A percentile compares a stretch with the other conserved stretches of the same genome.
Evolutionary conservation across 2,888 invertebrate genomes (phyloP).

Genomic region (Nyleta sp.): DNA sequence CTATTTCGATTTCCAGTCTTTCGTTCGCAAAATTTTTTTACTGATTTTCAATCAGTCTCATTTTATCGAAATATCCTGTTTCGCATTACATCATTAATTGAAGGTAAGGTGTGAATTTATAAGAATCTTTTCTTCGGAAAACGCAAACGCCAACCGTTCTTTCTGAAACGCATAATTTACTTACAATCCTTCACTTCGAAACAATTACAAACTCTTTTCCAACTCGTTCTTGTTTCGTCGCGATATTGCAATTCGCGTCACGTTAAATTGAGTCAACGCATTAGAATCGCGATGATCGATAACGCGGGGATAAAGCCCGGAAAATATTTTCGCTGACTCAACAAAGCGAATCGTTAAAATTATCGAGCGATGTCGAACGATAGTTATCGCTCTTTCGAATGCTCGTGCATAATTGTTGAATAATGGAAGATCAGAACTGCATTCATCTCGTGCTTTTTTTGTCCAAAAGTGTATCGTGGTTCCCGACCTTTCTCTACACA

Average conservation of each 20-base stretch:
- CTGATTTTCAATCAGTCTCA: too few species aligned
- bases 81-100: too few species aligned
- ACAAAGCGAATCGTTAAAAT: slow-evolving; percentile 22
- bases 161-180: too few species aligned
- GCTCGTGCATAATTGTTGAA: slow-evolving; percentile 3
- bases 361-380: slow-evolving; percentile 26
- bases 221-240: too few species aligned
- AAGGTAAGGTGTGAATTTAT: too few species aligned
- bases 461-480: slow-evolving; percentile 3
- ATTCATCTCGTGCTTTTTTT: background rate
- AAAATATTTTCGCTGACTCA: slow-evolving; percentile 37
- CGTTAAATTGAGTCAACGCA: slow-evolving; percentile 18
- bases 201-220: too few species aligned
- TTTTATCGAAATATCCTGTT: too few species aligned
- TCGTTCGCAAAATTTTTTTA: too few species aligned
- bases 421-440: background rate
- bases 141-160: too few species aligned
- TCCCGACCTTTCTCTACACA: slow-evolving; percentile 34
- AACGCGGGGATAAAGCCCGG: slow-evolving; percentile 24
- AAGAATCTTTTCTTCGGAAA: too few species aligned
- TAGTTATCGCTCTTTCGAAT: slow-evolving; percentile 7
- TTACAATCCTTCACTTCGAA: too few species aligned
- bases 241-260: slow-evolving; percentile 5
- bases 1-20: too few species aligned
- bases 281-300: slow-evolving; percentile 24